Evolutionary conservation across 2,113 vertebrate species (phyloP).

Genomic region (Patagioenas fasciata): DNA sequence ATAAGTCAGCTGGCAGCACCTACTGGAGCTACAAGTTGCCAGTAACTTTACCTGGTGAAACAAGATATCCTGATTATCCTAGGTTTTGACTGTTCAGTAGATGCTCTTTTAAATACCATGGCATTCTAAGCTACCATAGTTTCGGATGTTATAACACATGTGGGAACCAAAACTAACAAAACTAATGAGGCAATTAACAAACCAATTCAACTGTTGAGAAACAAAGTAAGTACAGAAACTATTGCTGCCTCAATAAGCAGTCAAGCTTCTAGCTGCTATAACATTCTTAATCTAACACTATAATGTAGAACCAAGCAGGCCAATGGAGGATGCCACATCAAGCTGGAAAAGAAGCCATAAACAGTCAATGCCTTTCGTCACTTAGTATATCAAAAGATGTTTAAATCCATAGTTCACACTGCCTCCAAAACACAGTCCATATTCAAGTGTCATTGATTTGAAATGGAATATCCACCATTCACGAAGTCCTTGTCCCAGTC

Average conservation of each 20-base stretch:
- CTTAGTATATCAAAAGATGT: neutral
- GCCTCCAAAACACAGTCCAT: neutral
- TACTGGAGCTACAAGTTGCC: neutral
- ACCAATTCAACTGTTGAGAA: neutral
- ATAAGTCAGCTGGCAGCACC: neutral
- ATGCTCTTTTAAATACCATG: neutral
- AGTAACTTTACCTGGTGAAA: neutral
- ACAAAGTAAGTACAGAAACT: neutral
- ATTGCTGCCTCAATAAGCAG: neutral
- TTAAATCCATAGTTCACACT: neutral
- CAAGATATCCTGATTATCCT: neutral
- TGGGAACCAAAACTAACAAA: conserved; percentile 2
- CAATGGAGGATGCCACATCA: neutral
- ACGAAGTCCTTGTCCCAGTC: neutral
- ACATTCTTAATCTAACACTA: neutral
- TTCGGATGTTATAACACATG: neutral
- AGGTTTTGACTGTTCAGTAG: neutral
- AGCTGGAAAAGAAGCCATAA: neutral
- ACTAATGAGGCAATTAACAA: neutral
- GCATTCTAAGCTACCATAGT: neutral
- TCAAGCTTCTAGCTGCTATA: neutral
- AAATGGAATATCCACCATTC: neutral
- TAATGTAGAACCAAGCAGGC: neutral
- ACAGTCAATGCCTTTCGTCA: neutral
- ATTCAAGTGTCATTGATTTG: neutral